Base-by-base conservation (phyloP, 2,888 invertebrate genomes). In the Barypeithes pellucidus region DNA sequence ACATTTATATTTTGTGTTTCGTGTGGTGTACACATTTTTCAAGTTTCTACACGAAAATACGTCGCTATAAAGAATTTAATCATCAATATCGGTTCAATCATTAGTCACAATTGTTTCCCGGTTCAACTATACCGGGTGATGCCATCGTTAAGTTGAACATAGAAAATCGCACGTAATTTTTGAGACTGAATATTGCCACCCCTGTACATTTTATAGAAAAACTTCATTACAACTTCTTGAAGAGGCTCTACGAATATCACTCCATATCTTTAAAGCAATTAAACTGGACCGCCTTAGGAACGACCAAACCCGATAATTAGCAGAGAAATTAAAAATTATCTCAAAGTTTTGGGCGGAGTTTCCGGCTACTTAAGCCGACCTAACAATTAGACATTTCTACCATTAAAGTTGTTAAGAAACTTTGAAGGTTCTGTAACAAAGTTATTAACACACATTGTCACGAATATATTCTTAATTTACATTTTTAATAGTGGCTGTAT, bases 271-370 rank as follows among this genome's bases (percentile, higher is more conserved):
- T 14, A n/a, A 52, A 29, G 12, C 29, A 22, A 22, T 52, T 52
- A 52, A 22, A 7, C 14, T 12, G 22, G 1, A 50, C 11, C 14
- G 16, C 18, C 45, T 18, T 5, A 24, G 11, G 0, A 22, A 11
- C 22, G 1, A n/a, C n/a, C 7, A 16, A 3, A 57, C 54, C 33
- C 18, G 9, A 57, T 57, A 57, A 57, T 57, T 57, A 57, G 14
- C 16, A 57, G 33, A 16, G 2, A 52, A 57, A 33, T 57, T 57
- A 57, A 57, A 57, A 57, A 57, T 57, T 33, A 57, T 57, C 54
- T 57, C 18, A 57, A 52, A 57, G 33, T 57, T 57, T 33, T 9
- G 33, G 33, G 29, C 33, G 16, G 29, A 9, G 33, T 2, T 2
- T 12, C 1, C 9, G 33, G 14, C 8, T 57, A 57, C 16, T 29